Percentiles rank a stretch among this genome's conserved stretches.
Evolutionary conservation across 2,113 vertebrate species (phyloP).

Genomic region (Psittacara wagleri): DNA sequence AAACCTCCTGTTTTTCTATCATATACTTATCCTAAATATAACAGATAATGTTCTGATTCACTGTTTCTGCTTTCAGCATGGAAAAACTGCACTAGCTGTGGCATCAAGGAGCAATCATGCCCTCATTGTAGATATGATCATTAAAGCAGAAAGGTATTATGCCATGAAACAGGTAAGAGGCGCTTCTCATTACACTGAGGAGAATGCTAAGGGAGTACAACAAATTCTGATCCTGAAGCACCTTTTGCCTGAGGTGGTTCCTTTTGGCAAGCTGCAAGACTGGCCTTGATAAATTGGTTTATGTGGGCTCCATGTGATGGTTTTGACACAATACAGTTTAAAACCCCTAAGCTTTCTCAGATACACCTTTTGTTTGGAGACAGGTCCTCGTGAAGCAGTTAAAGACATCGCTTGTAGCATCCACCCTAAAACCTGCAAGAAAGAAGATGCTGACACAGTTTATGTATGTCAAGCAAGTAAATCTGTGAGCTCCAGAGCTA

Average conservation of each 20-base stretch:
- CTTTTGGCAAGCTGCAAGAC: background rate
- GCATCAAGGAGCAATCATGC: conserved; percentile 84
- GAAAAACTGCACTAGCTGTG: conserved; percentile 83
- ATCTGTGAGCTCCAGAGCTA: background rate
- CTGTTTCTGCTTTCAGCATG: conserved; percentile 75
- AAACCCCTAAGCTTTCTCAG: background rate
- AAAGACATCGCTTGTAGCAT: background rate
- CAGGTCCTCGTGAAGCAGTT: background rate
- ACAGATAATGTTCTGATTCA: background rate
- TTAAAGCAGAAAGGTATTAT: conserved; percentile 89
- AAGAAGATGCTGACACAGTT: background rate
- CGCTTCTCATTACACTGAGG: background rate
- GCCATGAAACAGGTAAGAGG: conserved; percentile 78
- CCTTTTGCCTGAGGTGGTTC: background rate
- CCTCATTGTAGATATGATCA: conserved; percentile 90
- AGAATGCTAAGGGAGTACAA: background rate
- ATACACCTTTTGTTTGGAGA: background rate
- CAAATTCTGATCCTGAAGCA: background rate
- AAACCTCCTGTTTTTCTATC: background rate
- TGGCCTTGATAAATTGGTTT: background rate
- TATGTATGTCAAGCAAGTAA: background rate
- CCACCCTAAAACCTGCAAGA: background rate
- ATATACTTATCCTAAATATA: background rate
- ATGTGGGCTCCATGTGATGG: background rate
- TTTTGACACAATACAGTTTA: background rate